Conservation (phyloP, 37 sponge, comb jelly and placozoan species). For the Cladorhizidae sp. region DNA sequence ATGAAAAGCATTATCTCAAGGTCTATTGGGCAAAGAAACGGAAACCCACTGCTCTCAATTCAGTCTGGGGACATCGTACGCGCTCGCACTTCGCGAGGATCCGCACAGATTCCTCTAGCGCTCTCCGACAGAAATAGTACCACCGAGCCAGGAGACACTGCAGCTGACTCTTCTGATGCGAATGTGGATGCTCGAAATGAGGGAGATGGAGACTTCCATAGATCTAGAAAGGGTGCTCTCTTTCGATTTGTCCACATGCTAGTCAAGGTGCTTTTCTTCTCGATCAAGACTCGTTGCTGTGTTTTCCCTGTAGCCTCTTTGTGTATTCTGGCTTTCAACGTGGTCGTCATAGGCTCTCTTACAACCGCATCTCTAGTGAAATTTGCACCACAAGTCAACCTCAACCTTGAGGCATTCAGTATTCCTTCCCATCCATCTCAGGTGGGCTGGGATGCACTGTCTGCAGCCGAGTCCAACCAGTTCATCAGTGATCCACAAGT, state of each 20-base stretch:
- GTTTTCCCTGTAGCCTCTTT: slow-evolving; percentile 1
- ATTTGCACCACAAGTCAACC: slow-evolving; percentile 38
- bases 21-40: background rate
- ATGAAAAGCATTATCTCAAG: background rate
- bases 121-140: background rate
- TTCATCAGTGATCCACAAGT: background rate
- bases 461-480: slow-evolving; percentile 4
- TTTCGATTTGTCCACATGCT: slow-evolving; percentile 5
- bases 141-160: background rate
- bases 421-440: slow-evolving; percentile 57
- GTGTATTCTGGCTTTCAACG: background rate
- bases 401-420: slow-evolving; percentile 42
- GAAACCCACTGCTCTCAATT: slow-evolving; percentile 1
- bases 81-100: background rate
- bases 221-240: background rate
- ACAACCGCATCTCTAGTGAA: background rate
- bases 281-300: background rate
- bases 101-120: background rate
- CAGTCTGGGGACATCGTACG: slow-evolving; percentile 49
- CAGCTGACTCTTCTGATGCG: too few species aligned
- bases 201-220: background rate
- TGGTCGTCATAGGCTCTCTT: background rate
- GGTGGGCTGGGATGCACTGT: slow-evolving; percentile 57
- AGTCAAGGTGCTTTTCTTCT: slow-evolving; percentile 6
- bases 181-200: background rate